Percentiles rank a stretch among this genome's conserved stretches.
phyloP scores from a whole-genome alignment of 2,797 vertebrate species.

The Rhodeus uyekii region DNA sequence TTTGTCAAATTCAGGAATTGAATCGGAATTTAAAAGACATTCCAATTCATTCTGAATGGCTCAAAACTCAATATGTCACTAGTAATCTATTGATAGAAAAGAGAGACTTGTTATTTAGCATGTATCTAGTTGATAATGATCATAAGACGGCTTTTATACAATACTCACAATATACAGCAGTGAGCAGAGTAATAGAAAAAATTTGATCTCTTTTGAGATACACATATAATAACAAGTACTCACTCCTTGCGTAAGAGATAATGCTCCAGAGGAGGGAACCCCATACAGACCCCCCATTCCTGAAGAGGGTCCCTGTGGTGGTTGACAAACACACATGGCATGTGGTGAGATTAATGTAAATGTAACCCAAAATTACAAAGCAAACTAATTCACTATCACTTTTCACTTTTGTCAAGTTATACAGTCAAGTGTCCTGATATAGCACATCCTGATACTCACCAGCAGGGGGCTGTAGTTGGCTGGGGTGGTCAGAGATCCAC shows the following conservation, averaged over 20 bases:
- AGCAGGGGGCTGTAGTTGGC: slow-evolving; percentile 87
- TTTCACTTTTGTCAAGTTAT: not conserved
- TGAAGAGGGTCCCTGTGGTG: slow-evolving; percentile 84
- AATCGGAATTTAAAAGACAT: not conserved
- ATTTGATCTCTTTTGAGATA: not conserved
- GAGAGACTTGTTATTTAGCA: not conserved
- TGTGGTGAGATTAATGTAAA: slow-evolving; percentile 44
- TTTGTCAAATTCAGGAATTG: not conserved
- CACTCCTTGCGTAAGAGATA: slow-evolving; percentile 88
- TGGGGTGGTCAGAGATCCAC: slow-evolving; percentile 72
- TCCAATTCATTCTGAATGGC: not conserved
- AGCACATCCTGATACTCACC: slow-evolving; percentile 74
- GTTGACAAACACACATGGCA: slow-evolving; percentile 62
- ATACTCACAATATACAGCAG: not conserved
- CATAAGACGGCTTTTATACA: too few relatives aligned
- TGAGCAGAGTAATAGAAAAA: not conserved
- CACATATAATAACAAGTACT: slow-evolving; percentile 62
- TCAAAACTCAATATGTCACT: not conserved
- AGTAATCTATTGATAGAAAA: not conserved
- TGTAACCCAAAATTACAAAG: slow-evolving; percentile 30
- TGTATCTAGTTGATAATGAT: not conserved
- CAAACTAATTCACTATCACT: not conserved
- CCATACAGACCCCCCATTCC: slow-evolving; percentile 89
- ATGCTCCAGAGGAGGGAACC: slow-evolving; percentile 75
- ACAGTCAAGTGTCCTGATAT: not conserved